Evolutionary conservation across 2,797 vertebrate genomes (phyloP), one percentile per base, ranked within the genome.

Genomic region (Mastacembelus armatus): DNA sequence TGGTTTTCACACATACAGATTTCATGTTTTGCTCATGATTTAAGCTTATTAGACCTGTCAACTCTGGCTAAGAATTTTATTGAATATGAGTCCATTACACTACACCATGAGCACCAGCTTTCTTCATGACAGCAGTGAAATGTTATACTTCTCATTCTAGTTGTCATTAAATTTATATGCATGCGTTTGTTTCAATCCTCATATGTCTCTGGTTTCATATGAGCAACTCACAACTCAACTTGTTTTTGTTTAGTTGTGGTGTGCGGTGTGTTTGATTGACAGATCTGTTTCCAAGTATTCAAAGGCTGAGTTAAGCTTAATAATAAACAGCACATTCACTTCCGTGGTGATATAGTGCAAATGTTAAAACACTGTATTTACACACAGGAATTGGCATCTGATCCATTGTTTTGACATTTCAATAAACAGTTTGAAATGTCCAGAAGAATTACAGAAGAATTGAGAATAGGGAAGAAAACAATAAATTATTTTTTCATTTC

Each of bases 391-490:
- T 48, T 64, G 69, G 44, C 10, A 26, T 73, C 33, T 66, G 73
- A 81, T 80, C 44, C 74, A 24, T 68, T 84, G 80, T 88, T 87
- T 87, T 27, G 85, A 87, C 38, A 9, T 77, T 78, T 72, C 32
- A 66, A 71, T 84, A 81, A 84, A 88, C 72, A 82, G 44, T 66
- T 79, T 52, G 56, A 70, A 54, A 81, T n/a, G 10, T 77, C 59
- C 65, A 73, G 61, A 71, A 62, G 39, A 66, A 52, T 73, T 65
- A 54, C 51, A 71, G 50, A 40, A 54, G n/a, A 44, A 16, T 66
- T 57, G 26, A 61, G 24, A 36, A 29, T 11, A 5, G 12, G 26
- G 7, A 51, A 44, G 40, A 51, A 57, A 77, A 59, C 18, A 16
- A 15, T 10, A n/a, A 6, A 61, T 40, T 15, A 32, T 48, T 29